A percentile compares a stretch with the other conserved stretches of the same genome.
Evolutionary conservation across 2,888 invertebrate genomes (phyloP).

Genomic region (Eristalinus aeneus): DNA sequence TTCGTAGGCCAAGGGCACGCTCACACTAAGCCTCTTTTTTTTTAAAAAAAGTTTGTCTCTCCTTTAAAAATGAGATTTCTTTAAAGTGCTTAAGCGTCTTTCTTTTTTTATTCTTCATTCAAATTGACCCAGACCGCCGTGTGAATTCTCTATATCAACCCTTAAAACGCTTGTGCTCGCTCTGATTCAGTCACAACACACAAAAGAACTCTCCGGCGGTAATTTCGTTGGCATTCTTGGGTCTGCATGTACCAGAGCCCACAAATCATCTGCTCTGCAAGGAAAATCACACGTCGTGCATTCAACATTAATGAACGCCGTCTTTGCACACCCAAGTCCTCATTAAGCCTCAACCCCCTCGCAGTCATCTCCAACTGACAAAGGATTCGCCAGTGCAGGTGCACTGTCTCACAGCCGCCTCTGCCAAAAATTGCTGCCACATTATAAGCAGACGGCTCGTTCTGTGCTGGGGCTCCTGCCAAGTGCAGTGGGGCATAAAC

Average conservation of each 20-base stretch:
- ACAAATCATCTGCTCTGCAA: background rate
- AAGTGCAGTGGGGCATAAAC: slow-evolving; percentile 4
- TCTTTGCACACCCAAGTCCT: background rate
- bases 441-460: too few relatives aligned
- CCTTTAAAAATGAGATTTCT: too few relatives aligned
- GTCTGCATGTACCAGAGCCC: too few relatives aligned
- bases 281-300: background rate
- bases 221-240: background rate
- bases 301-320: background rate
- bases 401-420: background rate
- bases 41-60: too few relatives aligned
- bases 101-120: too few relatives aligned
- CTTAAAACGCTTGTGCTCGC: too few relatives aligned
- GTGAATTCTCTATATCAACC: too few relatives aligned
- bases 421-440: background rate
- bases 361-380: background rate
- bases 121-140: too few relatives aligned
- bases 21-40: too few relatives aligned
- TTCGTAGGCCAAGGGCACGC: too few relatives aligned
- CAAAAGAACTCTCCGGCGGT: background rate
- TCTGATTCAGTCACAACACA: background rate
- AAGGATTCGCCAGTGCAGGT: background rate
- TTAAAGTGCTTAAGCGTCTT: too few relatives aligned
- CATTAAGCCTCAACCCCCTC: background rate
- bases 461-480: background rate